A percentile compares a stretch with the other conserved stretches of the same genome.
Conservation (phyloP, 1,140 invertebrate species). For the Panonychus citri region DNA sequence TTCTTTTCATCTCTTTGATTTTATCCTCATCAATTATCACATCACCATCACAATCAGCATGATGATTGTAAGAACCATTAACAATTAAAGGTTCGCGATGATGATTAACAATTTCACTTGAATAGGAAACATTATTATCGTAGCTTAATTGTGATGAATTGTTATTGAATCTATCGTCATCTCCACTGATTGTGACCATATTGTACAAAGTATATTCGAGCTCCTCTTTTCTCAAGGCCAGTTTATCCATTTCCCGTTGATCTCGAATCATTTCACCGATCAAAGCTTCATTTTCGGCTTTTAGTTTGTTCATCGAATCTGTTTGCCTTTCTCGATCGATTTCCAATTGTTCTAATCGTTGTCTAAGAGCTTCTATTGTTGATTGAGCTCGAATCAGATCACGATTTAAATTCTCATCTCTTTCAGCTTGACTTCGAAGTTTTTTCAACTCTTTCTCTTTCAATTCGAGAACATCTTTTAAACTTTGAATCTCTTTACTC, state of each 20-base stretch:
- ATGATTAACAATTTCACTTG: too few relatives aligned
- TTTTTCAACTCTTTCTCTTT: neutral
- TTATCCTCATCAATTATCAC: too few relatives aligned
- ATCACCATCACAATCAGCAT: too few relatives aligned
- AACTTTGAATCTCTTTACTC: neutral
- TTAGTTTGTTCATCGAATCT: neutral
- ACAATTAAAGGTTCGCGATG: too few relatives aligned
- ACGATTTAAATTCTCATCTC: neutral
- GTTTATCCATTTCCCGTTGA: neutral
- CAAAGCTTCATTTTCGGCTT: neutral
- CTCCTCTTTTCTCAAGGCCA: neutral
- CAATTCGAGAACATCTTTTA: neutral
- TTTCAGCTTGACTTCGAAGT: neutral
- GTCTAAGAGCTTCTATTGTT: neutral
- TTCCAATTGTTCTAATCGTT: neutral
- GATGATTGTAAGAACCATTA: too few relatives aligned
- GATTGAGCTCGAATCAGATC: neutral
- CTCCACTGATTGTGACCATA: neutral
- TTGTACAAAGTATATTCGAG: neutral
- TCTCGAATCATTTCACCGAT: neutral
- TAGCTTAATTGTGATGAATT: too few relatives aligned
- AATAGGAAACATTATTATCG: too few relatives aligned
- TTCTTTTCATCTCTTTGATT: too few relatives aligned
- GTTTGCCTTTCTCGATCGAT: neutral
- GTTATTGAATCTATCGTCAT: too few relatives aligned